A percentile compares a stretch with the other conserved stretches of the same genome.
Conservation (phyloP, 2,888 invertebrate species). For the Pheosia tremula region DNA sequence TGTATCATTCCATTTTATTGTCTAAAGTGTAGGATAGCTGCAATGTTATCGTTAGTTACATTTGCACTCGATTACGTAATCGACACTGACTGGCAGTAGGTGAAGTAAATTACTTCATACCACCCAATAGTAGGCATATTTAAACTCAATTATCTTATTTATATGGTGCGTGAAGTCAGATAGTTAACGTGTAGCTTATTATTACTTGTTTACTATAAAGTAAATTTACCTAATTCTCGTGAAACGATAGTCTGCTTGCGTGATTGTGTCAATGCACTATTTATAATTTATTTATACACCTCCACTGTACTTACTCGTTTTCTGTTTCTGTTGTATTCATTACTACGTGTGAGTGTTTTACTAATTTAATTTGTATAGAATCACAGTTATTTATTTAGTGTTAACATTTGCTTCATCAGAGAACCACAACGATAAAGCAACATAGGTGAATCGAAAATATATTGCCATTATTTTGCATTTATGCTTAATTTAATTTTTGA, state of each 20-base stretch:
- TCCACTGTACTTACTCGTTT: conserved; percentile 63
- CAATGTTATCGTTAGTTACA: conserved; percentile 68
- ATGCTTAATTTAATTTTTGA: conserved; percentile 69
- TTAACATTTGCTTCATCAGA: conserved; percentile 54
- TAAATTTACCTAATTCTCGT: conserved; percentile 28
- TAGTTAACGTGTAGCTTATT: conserved; percentile 29
- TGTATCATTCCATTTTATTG: conserved; percentile 82
- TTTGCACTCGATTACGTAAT: conserved; percentile 34
- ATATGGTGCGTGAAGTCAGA: conserved; percentile 16
- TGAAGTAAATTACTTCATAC: conserved; percentile 8
- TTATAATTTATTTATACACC: conserved; percentile 68
- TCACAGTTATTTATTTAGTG: conserved; percentile 49
- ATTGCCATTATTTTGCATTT: conserved; percentile 83
- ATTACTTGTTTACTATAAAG: conserved; percentile 22
- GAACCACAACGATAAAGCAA: conserved; percentile 47
- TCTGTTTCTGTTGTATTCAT: conserved; percentile 54
- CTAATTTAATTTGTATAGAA: conserved; percentile 54
- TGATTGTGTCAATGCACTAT: conserved; percentile 66
- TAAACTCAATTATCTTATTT: conserved; percentile 13
- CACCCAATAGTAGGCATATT: conserved; percentile 2
- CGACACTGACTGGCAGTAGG: conserved; percentile 17
- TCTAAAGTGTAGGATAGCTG: conserved; percentile 81
- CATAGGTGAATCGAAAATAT: conserved; percentile 65
- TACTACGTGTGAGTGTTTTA: conserved; percentile 62
- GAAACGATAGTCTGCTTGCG: conserved; percentile 57